phyloP scores from a whole-genome alignment of 2,888 invertebrate genomes.

The Lithophane leautieri region DNA sequence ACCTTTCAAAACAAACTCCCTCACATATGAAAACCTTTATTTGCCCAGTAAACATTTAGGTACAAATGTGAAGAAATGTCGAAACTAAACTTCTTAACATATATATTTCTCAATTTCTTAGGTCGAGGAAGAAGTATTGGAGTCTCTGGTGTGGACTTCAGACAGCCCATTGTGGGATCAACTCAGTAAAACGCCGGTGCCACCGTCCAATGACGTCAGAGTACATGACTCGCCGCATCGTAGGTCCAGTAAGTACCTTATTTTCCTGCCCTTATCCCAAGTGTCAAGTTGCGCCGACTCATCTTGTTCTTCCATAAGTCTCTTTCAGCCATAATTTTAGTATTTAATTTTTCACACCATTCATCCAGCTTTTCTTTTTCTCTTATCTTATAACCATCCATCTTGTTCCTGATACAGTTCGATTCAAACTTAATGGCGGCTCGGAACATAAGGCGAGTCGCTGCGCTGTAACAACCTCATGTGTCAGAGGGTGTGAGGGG shows the following conservation, averaged over 20 bases:
- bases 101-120: conserved; percentile 73
- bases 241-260: conserved; percentile 71
- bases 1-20: not conserved
- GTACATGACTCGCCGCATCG: conserved; percentile 82
- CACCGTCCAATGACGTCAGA: conserved; percentile 83
- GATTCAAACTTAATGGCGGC: no score
- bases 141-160: conserved; percentile 96
- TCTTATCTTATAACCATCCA: not conserved
- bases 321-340: not conserved
- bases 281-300: not conserved
- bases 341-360: not conserved
- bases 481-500: no score
- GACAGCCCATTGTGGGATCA: conserved; percentile 97
- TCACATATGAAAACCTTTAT: not conserved
- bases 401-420: no score
- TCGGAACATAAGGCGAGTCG: no score
- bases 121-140: conserved; percentile 98
- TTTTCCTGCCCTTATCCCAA: not conserved
- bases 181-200: conserved; percentile 86
- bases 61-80: not conserved
- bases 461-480: no score
- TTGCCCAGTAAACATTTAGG: not conserved
- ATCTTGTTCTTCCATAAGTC: not conserved
- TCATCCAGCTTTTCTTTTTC: not conserved
- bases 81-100: not conserved